These are phyloP conservation scores for Petrolisthes manimaculis DNA, from an alignment of 2,888 invertebrate species.

Conservation along the genomic window DNA sequence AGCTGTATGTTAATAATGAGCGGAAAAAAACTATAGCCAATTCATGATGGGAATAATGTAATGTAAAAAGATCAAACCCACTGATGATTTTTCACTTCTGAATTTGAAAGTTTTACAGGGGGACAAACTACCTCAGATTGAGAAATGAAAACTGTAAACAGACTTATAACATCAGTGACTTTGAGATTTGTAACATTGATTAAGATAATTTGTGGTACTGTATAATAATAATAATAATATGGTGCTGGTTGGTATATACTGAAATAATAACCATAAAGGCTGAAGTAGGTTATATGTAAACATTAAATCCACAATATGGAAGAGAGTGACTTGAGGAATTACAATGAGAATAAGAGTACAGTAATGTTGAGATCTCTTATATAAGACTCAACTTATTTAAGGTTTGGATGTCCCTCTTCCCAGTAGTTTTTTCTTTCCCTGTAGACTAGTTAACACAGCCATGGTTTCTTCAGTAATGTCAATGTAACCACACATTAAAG, in stretches of 20 bases:
- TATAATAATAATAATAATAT: too few relatives aligned
- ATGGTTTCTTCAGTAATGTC: slow-evolving; percentile 61
- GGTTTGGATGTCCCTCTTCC: slow-evolving; percentile 41
- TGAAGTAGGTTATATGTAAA: too few relatives aligned
- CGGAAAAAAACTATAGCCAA: background rate
- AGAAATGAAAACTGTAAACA: slow-evolving; percentile 25
- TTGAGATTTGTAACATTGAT: background rate
- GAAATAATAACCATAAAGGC: too few relatives aligned
- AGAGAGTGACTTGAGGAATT: too few relatives aligned
- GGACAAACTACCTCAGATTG: slow-evolving; percentile 57
- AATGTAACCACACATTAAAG: slow-evolving; percentile 60
- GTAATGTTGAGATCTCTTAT: background rate
- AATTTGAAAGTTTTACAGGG: slow-evolving; percentile 57
- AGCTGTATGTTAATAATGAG: background rate
- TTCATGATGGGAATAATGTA: background rate
- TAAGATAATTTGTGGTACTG: too few relatives aligned
- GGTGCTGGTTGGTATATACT: too few relatives aligned
- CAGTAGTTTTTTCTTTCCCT: slow-evolving; percentile 60
- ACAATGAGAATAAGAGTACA: background rate
- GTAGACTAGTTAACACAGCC: slow-evolving; percentile 57
- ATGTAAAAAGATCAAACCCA: slow-evolving; percentile 19
- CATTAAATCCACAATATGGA: too few relatives aligned
- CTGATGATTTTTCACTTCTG: slow-evolving; percentile 33
- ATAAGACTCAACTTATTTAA: background rate
- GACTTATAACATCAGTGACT: slow-evolving; percentile 19